A percentile compares a stretch with the other conserved stretches of the same genome.
phyloP scores from a whole-genome alignment of 2,888 invertebrate species.

The Macrosiphum euphorbiae region DNA sequence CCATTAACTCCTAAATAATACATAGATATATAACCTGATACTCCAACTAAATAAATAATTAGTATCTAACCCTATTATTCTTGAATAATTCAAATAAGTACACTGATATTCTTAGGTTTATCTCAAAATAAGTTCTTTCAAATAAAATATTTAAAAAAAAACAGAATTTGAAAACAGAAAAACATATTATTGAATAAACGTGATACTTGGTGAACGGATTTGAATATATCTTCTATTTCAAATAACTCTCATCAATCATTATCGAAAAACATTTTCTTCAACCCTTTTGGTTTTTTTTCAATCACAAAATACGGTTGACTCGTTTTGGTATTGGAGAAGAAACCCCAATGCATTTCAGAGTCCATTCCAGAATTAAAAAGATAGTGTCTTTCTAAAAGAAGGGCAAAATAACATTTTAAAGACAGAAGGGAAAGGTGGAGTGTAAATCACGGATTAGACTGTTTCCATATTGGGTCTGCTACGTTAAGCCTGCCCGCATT shows the following conservation, averaged over 20 bases:
- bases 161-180: not conserved
- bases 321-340: not conserved
- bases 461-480: conserved; percentile 49
- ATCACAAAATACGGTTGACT: conserved; percentile 31
- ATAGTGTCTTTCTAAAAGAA: conserved; percentile 25
- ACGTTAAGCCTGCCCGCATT: conserved; percentile 45
- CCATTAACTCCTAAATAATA: too few species aligned
- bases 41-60: too few species aligned
- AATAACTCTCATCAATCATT: conserved; percentile 39
- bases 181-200: not conserved
- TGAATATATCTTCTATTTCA: not conserved
- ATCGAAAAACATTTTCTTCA: conserved; percentile 18
- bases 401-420: not conserved
- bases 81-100: not conserved
- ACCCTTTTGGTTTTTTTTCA: conserved; percentile 12
- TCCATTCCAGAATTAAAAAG: conserved; percentile 41
- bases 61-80: too few species aligned
- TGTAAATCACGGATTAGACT: conserved; percentile 54
- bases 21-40: too few species aligned
- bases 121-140: too few species aligned
- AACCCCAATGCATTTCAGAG: conserved; percentile 25
- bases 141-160: not conserved
- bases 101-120: not conserved
- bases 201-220: not conserved
- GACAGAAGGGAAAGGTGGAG: conserved; percentile 35